Conservation (phyloP, 2,888 invertebrate genomes). For the Folsomia manolachei region DNA sequence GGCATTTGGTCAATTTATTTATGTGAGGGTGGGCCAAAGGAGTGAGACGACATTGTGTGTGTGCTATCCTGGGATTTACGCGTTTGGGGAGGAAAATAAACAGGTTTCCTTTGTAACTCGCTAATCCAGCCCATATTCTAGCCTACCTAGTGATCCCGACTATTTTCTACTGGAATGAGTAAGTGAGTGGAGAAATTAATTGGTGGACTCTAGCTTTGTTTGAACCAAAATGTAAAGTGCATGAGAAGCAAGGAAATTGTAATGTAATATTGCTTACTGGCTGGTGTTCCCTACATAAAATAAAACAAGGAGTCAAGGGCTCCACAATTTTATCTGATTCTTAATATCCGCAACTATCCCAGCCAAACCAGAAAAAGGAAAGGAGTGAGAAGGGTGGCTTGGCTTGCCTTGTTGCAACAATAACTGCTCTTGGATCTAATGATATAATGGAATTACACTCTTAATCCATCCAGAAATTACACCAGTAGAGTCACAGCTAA, state of each 20-base stretch:
- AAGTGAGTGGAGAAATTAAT: neutral
- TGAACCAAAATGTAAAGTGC: too few relatives aligned
- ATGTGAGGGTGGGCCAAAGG: neutral
- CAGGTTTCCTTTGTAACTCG: too few relatives aligned
- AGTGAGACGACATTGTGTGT: neutral
- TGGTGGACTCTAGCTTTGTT: neutral
- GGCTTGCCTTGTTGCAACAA: neutral
- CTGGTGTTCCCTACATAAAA: neutral
- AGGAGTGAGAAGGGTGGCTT: conserved; percentile 2
- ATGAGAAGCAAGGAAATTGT: too few relatives aligned
- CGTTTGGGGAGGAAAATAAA: neutral
- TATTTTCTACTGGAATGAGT: neutral
- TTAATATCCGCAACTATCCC: neutral
- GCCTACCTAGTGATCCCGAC: neutral
- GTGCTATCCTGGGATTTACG: neutral
- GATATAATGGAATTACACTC: conserved; percentile 41
- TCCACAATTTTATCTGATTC: neutral
- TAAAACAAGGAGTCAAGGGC: neutral
- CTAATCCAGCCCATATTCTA: too few relatives aligned
- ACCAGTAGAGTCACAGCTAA: neutral
- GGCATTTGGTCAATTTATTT: neutral
- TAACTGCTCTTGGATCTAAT: conserved; percentile 8
- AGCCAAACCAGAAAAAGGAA: neutral
- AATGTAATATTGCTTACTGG: too few relatives aligned
- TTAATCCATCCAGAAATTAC: conserved; percentile 27